A percentile compares a stretch with the other conserved stretches of the same genome.
phyloP scores from a whole-genome alignment of 2,888 invertebrate species.

The Julus scandinavius region DNA sequence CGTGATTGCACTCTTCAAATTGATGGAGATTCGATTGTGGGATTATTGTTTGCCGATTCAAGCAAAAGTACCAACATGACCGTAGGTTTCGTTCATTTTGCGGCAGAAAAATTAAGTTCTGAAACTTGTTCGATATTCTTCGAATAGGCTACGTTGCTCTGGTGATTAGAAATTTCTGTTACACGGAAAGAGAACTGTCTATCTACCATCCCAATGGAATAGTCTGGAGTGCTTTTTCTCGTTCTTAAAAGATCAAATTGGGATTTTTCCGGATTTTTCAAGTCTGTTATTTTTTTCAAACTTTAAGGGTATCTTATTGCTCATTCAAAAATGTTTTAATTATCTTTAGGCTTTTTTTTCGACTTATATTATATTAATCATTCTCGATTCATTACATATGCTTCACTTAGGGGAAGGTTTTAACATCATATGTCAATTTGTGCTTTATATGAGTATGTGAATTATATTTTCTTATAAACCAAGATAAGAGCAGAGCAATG shows the following conservation, averaged over 20 bases:
- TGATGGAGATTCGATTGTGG: constrained; percentile 13
- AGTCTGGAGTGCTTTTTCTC: background rate
- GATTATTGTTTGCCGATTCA: constrained; percentile 30
- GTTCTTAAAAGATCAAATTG: background rate
- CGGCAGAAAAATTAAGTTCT: background rate
- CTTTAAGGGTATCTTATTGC: too few species aligned
- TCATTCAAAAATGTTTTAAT: too few species aligned
- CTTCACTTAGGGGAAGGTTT: too few species aligned
- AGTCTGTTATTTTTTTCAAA: too few species aligned
- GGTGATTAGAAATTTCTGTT: background rate
- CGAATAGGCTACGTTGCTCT: background rate
- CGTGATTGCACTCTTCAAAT: constrained; percentile 38
- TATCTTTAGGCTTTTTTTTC: too few species aligned
- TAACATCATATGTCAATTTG: too few species aligned
- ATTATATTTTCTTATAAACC: too few species aligned
- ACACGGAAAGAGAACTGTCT: background rate
- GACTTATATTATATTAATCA: too few species aligned
- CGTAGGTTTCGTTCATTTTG: background rate
- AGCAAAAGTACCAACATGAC: background rate
- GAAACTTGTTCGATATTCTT: background rate
- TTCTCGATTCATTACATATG: too few species aligned
- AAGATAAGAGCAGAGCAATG: too few species aligned
- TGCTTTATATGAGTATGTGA: too few species aligned
- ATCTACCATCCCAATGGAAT: background rate
- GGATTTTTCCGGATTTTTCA: background rate